Percentiles rank a stretch among this genome's conserved stretches.
These are phyloP conservation scores for Danaus plexippus DNA, from an alignment of 1,140 invertebrate species.

Conservation along the genomic window DNA sequence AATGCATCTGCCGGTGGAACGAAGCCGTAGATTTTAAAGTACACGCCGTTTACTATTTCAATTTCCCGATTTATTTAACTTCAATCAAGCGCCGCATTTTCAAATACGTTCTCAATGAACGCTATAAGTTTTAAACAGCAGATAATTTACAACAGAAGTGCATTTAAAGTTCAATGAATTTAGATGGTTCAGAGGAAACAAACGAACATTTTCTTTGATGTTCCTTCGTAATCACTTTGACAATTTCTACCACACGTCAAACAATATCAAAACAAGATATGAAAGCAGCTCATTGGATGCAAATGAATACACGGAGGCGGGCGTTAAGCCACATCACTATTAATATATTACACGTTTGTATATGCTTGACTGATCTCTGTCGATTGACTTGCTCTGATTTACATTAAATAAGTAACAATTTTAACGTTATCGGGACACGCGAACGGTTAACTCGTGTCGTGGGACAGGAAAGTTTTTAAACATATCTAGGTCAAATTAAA, in stretches of 20 bases:
- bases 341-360: slow-evolving; percentile 14
- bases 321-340: slow-evolving; percentile 14
- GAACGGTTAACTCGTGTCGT: too few relatives aligned
- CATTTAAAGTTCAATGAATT: too few relatives aligned
- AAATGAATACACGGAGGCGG: slow-evolving; percentile 22
- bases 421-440: too few relatives aligned
- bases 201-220: too few relatives aligned
- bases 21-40: slow-evolving; percentile 5
- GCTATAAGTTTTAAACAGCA: too few relatives aligned
- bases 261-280: slow-evolving; percentile 13
- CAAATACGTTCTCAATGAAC: too few relatives aligned
- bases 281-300: slow-evolving; percentile 20
- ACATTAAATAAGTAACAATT: not conserved
- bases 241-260: slow-evolving; percentile 11
- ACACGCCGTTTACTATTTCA: slow-evolving; percentile 8
- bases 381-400: slow-evolving; percentile 6
- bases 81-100: not conserved
- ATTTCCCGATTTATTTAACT: slow-evolving; percentile 7
- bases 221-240: not conserved
- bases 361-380: slow-evolving; percentile 12
- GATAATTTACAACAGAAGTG: too few relatives aligned
- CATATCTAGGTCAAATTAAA: too few relatives aligned
- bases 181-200: too few relatives aligned
- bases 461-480: too few relatives aligned
- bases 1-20: slow-evolving; percentile 15